phyloP scores from a whole-genome alignment of 2,113 vertebrate species.

The Corydoras maculifer region DNA sequence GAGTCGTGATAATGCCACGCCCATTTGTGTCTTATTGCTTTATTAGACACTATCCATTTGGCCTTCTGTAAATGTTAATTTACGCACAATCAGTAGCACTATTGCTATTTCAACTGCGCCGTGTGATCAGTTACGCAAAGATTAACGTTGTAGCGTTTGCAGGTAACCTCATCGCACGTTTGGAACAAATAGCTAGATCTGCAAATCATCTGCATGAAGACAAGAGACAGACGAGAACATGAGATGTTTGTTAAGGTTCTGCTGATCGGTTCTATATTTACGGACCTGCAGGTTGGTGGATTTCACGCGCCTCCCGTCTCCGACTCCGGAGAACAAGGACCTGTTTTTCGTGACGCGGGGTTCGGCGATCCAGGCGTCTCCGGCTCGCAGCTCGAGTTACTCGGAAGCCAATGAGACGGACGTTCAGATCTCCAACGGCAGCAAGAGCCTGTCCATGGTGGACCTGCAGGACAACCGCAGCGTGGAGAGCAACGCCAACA shows the following conservation, averaged over 20 bases:
- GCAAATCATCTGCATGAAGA: neutral
- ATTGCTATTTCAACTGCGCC: too few species aligned
- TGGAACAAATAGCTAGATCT: too few species aligned
- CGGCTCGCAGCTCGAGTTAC: slow-evolving; percentile 92
- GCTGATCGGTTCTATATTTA: slow-evolving; percentile 12
- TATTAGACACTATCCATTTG: too few species aligned
- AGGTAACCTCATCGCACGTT: too few species aligned
- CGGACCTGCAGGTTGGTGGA: slow-evolving; percentile 79
- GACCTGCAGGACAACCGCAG: slow-evolving; percentile 86
- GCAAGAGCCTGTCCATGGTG: slow-evolving; percentile 91
- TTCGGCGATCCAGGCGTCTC: slow-evolving; percentile 87
- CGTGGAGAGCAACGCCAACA: slow-evolving; percentile 66
- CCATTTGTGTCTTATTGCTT: too few species aligned
- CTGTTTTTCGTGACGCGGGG: slow-evolving; percentile 98
- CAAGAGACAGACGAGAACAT: slow-evolving; percentile 4
- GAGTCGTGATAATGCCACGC: too few species aligned
- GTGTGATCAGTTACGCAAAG: too few species aligned
- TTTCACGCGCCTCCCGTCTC: slow-evolving; percentile 97
- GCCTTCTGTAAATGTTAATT: too few species aligned
- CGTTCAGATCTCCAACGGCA: slow-evolving; percentile 82
- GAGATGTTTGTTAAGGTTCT: neutral
- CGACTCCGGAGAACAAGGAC: slow-evolving; percentile 98
- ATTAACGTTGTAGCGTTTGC: too few species aligned
- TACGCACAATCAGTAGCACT: too few species aligned
- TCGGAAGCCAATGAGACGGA: slow-evolving; percentile 93